A percentile compares a stretch with the other conserved stretches of the same genome.
Conservation (phyloP, 2,888 invertebrate genomes). For the Drosophila parthenogenetica region DNA sequence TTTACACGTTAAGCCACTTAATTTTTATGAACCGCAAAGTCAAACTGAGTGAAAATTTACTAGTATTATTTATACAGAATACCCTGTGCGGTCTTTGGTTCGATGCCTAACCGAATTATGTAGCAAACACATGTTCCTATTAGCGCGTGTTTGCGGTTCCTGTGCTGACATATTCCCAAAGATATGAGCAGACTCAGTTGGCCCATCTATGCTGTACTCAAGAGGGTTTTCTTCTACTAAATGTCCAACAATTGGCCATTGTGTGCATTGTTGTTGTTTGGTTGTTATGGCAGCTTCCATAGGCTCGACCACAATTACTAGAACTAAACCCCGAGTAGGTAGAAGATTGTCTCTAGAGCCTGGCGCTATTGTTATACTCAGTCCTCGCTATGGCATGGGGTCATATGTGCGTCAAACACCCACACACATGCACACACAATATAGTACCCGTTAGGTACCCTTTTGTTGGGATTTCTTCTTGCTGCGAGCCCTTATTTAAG, state of each 20-base stretch:
- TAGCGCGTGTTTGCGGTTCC: constrained; percentile 77
- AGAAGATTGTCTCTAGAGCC: constrained; percentile 37
- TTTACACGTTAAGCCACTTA: constrained; percentile 74
- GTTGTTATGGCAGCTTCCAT: constrained; percentile 52
- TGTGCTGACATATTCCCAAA: constrained; percentile 31
- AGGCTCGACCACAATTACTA: constrained; percentile 65
- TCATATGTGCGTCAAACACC: constrained; percentile 43
- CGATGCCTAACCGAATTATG: constrained; percentile 39
- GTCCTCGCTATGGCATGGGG: constrained; percentile 34
- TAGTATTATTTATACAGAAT: background rate
- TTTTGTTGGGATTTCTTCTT: constrained; percentile 29
- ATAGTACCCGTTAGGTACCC: constrained; percentile 9
- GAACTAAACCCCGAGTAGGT: constrained; percentile 25
- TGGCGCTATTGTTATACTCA: constrained; percentile 69
- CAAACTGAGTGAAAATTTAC: background rate
- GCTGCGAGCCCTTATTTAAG: constrained; percentile 20
- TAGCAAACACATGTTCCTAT: constrained; percentile 78
- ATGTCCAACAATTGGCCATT: constrained; percentile 72
- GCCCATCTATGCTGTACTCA: constrained; percentile 64
- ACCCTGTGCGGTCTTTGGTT: constrained; percentile 47
- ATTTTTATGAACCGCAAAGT: constrained; percentile 57
- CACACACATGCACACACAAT: constrained; percentile 48
- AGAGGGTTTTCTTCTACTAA: constrained; percentile 23
- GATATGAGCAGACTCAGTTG: constrained; percentile 45
- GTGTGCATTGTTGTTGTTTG: constrained; percentile 47